Evolutionary conservation across 1,140 invertebrate genomes (phyloP).

Genomic region (Contarinia nasturtii): DNA sequence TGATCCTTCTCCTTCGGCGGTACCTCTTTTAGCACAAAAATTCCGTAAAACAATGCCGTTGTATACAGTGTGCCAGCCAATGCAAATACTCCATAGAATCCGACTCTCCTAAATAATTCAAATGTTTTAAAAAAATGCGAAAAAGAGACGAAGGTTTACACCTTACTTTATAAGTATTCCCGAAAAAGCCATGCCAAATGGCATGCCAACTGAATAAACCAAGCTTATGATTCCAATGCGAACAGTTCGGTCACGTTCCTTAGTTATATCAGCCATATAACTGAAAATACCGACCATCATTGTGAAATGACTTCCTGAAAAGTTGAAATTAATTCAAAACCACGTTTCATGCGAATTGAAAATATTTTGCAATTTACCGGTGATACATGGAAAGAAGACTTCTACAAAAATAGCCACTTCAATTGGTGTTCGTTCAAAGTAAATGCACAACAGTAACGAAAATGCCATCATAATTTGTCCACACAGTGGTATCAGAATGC

Average conservation of each 20-base stretch:
- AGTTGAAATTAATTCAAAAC: neutral
- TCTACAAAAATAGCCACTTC: slow-evolving; percentile 55
- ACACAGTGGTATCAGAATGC: slow-evolving; percentile 63
- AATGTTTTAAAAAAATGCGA: neutral
- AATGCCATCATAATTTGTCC: slow-evolving; percentile 60
- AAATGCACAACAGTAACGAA: slow-evolving; percentile 58
- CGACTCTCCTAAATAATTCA: slow-evolving; percentile 37
- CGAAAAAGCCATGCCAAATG: slow-evolving; percentile 56
- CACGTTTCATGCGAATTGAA: neutral
- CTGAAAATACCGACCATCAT: slow-evolving; percentile 81
- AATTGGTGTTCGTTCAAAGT: slow-evolving; percentile 56
- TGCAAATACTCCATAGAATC: slow-evolving; percentile 60
- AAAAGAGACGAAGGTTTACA: too few relatives aligned
- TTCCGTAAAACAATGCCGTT: slow-evolving; percentile 51
- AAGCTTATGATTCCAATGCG: slow-evolving; percentile 69
- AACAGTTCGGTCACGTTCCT: slow-evolving; percentile 56
- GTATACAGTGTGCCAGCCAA: slow-evolving; percentile 51
- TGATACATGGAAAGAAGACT: slow-evolving; percentile 55
- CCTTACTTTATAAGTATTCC: slow-evolving; percentile 38
- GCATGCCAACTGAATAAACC: slow-evolving; percentile 59
- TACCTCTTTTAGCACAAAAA: slow-evolving; percentile 14
- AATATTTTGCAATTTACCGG: slow-evolving; percentile 13
- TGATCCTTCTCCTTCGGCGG: slow-evolving; percentile 11
- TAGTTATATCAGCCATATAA: slow-evolving; percentile 71
- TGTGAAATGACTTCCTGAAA: slow-evolving; percentile 62